phyloP scores from a whole-genome alignment of 2,888 invertebrate genomes.

The Latrodectus elegans region DNA sequence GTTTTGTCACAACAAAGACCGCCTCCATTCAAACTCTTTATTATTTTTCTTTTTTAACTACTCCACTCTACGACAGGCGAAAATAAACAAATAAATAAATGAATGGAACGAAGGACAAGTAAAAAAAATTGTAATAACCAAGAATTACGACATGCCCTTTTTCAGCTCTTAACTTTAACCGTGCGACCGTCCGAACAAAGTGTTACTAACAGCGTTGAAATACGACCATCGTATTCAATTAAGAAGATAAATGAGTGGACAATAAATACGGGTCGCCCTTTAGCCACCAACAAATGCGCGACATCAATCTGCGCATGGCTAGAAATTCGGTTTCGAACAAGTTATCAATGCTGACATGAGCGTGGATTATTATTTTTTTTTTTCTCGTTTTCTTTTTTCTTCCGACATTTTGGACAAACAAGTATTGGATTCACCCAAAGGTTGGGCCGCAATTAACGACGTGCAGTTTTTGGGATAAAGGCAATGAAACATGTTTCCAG shows the following conservation, averaged over 20 bases:
- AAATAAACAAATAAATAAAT: constrained; percentile 19
- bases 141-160: constrained; percentile 29
- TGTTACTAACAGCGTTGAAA: constrained; percentile 21
- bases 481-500: not conserved
- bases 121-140: not conserved
- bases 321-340: constrained; percentile 14
- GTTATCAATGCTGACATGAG: constrained; percentile 61
- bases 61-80: not conserved
- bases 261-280: constrained; percentile 50
- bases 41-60: constrained; percentile 13
- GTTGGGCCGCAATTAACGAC: constrained; percentile 4
- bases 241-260: constrained; percentile 56
- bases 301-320: constrained; percentile 57
- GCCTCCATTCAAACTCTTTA: not conserved
- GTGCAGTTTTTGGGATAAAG: not conserved
- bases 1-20: not conserved
- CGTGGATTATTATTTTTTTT: not conserved
- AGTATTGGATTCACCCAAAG: not conserved
- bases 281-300: constrained; percentile 14
- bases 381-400: not conserved
- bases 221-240: constrained; percentile 53
- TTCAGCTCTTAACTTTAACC: constrained; percentile 12
- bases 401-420: not conserved
- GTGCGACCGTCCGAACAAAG: constrained; percentile 5
- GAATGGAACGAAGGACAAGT: not conserved